These are phyloP conservation scores for Puma concolor DNA, from an alignment of 2,113 vertebrate species.

Conservation along the genomic window DNA sequence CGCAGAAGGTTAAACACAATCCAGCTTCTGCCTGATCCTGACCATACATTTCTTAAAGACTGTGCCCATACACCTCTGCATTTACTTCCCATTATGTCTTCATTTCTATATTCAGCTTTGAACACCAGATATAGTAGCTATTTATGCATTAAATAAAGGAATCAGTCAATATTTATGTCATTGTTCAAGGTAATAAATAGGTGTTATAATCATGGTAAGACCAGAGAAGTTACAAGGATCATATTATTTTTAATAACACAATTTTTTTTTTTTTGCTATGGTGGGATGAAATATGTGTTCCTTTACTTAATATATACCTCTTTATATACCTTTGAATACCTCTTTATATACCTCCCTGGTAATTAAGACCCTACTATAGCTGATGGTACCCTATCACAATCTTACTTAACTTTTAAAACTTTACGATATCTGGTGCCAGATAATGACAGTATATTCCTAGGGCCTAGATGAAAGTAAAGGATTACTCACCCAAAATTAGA, in stretches of 20 bases:
- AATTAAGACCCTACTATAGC: neutral
- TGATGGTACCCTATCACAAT: neutral
- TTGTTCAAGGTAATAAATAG: neutral
- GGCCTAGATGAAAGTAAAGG: conserved; percentile 79
- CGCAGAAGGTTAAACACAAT: neutral
- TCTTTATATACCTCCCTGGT: neutral
- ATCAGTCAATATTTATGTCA: neutral
- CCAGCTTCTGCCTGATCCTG: neutral
- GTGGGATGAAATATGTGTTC: conserved; percentile 14
- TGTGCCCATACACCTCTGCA: neutral
- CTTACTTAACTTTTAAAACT: neutral
- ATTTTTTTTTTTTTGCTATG: neutral
- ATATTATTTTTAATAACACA: neutral
- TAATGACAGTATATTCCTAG: conserved; percentile 56
- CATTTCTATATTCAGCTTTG: neutral
- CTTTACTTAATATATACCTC: neutral
- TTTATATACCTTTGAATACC: neutral
- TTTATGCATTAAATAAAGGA: neutral
- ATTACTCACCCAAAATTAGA: conserved; percentile 81
- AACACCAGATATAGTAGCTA: neutral
- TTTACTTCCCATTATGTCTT: neutral
- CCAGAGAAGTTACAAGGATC: neutral
- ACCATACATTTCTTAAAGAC: neutral
- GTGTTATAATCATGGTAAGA: neutral
- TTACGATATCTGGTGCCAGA: conserved; percentile 20